A percentile compares a stretch with the other conserved stretches of the same genome.
Conservation (phyloP, 2,113 vertebrate species). For the Sclerurus mexicanus region DNA sequence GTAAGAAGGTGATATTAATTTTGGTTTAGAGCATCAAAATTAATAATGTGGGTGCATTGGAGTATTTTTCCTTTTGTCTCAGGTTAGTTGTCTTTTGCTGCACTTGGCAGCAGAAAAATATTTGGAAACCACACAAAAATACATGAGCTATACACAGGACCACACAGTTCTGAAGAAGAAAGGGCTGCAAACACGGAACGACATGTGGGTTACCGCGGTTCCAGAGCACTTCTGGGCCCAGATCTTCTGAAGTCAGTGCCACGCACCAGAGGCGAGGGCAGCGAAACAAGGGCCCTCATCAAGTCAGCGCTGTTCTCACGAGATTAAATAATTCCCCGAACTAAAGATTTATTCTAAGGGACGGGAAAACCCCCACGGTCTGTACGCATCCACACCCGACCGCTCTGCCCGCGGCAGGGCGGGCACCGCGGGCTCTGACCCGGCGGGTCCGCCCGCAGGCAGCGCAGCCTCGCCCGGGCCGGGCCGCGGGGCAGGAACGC, state of each 20-base stretch:
- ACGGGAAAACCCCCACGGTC: rapidly evolving
- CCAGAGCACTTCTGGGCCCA: rapidly evolving
- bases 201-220: rapidly evolving
- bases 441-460: background rate
- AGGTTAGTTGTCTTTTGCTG: rapidly evolving
- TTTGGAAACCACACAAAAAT: rapidly evolving
- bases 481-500: background rate
- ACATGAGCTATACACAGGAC: rapidly evolving
- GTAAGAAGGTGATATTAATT: rapidly evolving
- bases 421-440: background rate
- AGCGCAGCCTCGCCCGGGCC: rapidly evolving
- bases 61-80: background rate
- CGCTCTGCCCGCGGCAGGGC: too few relatives aligned
- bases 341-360: background rate
- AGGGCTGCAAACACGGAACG: background rate
- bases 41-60: background rate
- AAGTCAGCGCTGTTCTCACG: rapidly evolving
- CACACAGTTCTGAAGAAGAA: rapidly evolving
- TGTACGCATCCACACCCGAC: background rate
- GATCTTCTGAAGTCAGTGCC: background rate
- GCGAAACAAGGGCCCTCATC: background rate
- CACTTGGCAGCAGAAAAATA: background rate
- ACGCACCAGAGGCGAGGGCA: background rate
- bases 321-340: background rate
- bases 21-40: background rate